Evolutionary conservation across 2,888 invertebrate species (phyloP).

Genomic region (Meganola albula): DNA sequence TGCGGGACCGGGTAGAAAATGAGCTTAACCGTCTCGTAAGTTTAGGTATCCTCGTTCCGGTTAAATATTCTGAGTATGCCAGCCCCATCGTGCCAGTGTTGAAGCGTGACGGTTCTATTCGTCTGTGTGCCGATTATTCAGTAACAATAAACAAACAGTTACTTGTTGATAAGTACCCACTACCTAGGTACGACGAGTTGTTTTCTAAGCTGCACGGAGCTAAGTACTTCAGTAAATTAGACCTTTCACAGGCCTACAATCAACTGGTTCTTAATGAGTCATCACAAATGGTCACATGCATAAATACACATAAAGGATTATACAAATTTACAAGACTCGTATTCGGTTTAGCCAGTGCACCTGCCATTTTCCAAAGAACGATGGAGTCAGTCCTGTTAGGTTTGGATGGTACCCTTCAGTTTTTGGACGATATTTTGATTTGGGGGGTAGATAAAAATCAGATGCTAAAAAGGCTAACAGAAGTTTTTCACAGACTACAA

Average conservation of each 20-base stretch:
- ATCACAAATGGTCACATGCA: slow-evolving; percentile 14
- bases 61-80: slow-evolving; percentile 1
- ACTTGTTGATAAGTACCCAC: slow-evolving; percentile 2
- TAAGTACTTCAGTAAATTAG: slow-evolving; percentile 8
- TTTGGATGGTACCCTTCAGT: background rate
- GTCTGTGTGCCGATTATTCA: no score
- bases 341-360: slow-evolving; percentile 12
- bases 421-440: background rate
- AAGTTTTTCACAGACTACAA: slow-evolving; percentile 2
- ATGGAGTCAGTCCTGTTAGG: slow-evolving; percentile 3
- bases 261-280: slow-evolving; percentile 3
- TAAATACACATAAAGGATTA: slow-evolving; percentile 17
- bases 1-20: slow-evolving; percentile 9
- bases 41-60: slow-evolving; percentile 2
- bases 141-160: slow-evolving; percentile 3
- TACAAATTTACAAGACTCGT: slow-evolving; percentile 15
- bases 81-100: slow-evolving; percentile 5
- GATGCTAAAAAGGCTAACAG: background rate
- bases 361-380: slow-evolving; percentile 10
- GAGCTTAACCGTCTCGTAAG: slow-evolving; percentile 11
- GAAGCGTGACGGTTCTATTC: slow-evolving; percentile 1
- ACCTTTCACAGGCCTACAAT: slow-evolving; percentile 4
- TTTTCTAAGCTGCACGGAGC: slow-evolving; percentile 6
- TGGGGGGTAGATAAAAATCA: background rate
- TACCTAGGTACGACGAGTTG: slow-evolving; percentile 6